These are phyloP conservation scores for Acleris holmiana DNA, from an alignment of 2,888 invertebrate genomes.

Conservation along the genomic window DNA sequence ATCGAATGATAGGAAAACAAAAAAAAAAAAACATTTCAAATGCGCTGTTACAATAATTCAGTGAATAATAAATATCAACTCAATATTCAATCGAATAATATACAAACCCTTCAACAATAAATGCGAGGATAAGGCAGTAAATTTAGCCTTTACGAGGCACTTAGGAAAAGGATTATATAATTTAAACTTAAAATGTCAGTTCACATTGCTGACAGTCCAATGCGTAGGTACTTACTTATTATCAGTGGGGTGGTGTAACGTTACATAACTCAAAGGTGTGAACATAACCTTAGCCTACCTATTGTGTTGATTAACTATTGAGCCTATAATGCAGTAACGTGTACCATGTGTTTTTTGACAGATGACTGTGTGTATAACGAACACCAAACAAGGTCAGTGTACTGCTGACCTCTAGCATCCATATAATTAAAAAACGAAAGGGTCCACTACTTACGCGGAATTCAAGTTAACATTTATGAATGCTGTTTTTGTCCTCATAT, in stretches of 20 bases:
- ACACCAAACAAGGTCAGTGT: constrained; percentile 3
- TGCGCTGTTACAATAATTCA: too few species aligned
- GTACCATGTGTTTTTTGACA: background rate
- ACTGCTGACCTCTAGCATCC: constrained; percentile 10
- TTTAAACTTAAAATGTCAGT: background rate
- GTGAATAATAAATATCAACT: too few species aligned
- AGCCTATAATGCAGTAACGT: background rate
- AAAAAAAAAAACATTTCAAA: too few species aligned
- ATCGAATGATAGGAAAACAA: too few species aligned
- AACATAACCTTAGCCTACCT: constrained; percentile 1
- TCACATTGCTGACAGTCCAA: background rate
- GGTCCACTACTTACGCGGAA: background rate
- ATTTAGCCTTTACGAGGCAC: too few species aligned
- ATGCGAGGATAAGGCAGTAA: too few species aligned
- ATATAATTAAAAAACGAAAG: background rate
- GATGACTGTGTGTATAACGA: background rate
- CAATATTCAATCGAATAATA: too few species aligned
- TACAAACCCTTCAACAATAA: too few species aligned
- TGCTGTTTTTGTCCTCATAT: background rate
- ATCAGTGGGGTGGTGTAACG: background rate
- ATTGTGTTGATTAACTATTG: constrained; percentile 6
- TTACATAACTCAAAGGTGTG: background rate
- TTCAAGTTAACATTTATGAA: background rate
- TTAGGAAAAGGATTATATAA: too few species aligned
- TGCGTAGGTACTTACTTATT: too few species aligned